These are phyloP conservation scores for Tiliqua scincoides DNA, from an alignment of 2,113 vertebrate genomes.

Conservation along the genomic window DNA sequence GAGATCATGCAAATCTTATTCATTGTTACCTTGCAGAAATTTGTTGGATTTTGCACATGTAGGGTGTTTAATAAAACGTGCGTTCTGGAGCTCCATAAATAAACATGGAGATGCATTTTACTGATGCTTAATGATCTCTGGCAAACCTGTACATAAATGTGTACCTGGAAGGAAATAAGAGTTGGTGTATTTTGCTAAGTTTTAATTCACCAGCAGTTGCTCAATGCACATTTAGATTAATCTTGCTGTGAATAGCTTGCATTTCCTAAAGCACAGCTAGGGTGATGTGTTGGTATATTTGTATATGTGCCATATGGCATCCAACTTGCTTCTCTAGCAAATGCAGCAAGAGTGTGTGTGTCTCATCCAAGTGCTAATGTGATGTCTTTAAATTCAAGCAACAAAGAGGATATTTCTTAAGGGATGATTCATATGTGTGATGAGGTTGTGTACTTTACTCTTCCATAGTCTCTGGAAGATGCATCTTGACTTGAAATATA, in stretches of 20 bases:
- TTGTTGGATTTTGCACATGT: not conserved
- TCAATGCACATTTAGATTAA: not conserved
- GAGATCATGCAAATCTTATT: not conserved
- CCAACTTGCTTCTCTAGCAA: not conserved
- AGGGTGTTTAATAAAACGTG: slow-evolving; percentile 2
- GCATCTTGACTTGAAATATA: too few relatives aligned
- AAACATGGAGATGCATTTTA: not conserved
- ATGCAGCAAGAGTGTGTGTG: too few relatives aligned
- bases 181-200: not conserved
- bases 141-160: not conserved
- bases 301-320: not conserved
- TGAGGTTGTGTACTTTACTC: too few relatives aligned
- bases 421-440: not conserved
- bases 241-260: not conserved
- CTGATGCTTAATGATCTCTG: not conserved
- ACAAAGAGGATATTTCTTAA: not conserved
- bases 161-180: not conserved
- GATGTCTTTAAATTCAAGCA: not conserved
- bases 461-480: too few relatives aligned
- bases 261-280: not conserved
- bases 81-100: not conserved
- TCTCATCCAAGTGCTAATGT: not conserved
- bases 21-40: not conserved
- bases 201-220: not conserved
- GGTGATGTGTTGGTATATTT: not conserved